Conservation (phyloP, 1,140 invertebrate genomes). For the Ephestia elutella region DNA sequence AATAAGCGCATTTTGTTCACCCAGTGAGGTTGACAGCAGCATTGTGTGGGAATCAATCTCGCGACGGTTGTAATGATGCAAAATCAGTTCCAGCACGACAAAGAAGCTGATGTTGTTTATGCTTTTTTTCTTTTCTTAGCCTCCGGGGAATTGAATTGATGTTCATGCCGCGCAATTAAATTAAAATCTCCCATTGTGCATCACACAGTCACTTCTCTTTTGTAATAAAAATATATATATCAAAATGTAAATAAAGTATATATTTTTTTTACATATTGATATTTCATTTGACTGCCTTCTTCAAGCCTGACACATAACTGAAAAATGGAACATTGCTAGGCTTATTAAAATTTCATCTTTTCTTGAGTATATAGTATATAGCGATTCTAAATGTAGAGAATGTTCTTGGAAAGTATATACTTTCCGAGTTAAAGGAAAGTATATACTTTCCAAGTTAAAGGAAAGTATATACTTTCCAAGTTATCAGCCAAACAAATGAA, state of each 20-base stretch:
- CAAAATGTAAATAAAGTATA: not conserved
- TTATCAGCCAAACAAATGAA: too few relatives aligned
- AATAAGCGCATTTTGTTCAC: conserved; percentile 61
- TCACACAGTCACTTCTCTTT: not conserved
- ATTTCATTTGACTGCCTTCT: too few relatives aligned
- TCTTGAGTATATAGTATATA: too few relatives aligned
- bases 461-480: too few relatives aligned
- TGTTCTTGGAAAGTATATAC: too few relatives aligned
- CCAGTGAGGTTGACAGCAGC: conserved; percentile 48
- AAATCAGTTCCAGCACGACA: conserved; percentile 64
- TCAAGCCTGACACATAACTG: too few relatives aligned
- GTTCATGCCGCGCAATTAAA: conserved; percentile 14
- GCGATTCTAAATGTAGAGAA: too few relatives aligned
- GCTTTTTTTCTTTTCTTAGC: conserved; percentile 44
- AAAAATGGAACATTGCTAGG: too few relatives aligned
- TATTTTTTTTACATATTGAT: too few relatives aligned
- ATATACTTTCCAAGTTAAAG: too few relatives aligned
- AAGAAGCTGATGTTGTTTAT: conserved; percentile 60
- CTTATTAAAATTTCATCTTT: too few relatives aligned
- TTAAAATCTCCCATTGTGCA: conserved; percentile 4
- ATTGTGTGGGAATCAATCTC: conserved; percentile 68
- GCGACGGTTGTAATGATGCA: conserved; percentile 56
- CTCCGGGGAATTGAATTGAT: conserved; percentile 14
- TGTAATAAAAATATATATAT: not conserved
- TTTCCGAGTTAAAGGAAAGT: too few relatives aligned